phyloP scores from a whole-genome alignment of 2,113 vertebrate genomes.

The Alouatta palliata region DNA sequence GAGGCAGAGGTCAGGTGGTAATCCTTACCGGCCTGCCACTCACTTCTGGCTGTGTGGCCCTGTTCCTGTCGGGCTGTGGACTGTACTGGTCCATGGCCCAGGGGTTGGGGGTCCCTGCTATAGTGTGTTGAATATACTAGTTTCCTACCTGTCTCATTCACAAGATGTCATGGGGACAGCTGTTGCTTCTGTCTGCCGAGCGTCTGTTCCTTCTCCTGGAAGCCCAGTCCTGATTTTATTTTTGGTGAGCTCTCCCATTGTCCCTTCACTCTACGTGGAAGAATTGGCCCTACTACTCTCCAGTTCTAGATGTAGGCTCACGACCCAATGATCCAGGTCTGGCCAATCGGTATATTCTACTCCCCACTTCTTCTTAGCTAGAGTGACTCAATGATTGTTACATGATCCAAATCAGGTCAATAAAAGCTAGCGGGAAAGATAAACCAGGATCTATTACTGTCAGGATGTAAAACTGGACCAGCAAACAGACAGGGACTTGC shows the following conservation, averaged over 20 bases:
- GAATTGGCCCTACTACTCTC: neutral
- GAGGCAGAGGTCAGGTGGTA: no score
- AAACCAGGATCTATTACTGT: neutral
- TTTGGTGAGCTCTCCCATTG: neutral
- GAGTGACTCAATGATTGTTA: neutral
- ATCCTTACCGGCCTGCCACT: no score
- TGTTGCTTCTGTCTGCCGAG: neutral
- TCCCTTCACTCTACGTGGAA: neutral
- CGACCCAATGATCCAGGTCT: neutral
- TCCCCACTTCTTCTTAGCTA: neutral
- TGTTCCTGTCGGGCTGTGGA: no score
- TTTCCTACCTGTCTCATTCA: neutral
- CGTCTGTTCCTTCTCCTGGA: neutral
- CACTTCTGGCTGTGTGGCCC: no score
- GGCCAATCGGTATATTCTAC: neutral
- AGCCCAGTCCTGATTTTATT: neutral
- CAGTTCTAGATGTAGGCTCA: neutral
- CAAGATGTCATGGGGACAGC: neutral
- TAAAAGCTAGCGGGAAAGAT: neutral
- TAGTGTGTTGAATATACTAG: accelerated
- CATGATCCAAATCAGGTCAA: neutral
- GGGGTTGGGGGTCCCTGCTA: no score
- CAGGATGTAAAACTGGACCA: neutral
- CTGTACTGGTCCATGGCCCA: no score
- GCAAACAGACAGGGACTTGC: neutral